These are phyloP conservation scores for Neoarius graeffei DNA, from an alignment of 2,113 vertebrate genomes.

Conservation along the genomic window DNA sequence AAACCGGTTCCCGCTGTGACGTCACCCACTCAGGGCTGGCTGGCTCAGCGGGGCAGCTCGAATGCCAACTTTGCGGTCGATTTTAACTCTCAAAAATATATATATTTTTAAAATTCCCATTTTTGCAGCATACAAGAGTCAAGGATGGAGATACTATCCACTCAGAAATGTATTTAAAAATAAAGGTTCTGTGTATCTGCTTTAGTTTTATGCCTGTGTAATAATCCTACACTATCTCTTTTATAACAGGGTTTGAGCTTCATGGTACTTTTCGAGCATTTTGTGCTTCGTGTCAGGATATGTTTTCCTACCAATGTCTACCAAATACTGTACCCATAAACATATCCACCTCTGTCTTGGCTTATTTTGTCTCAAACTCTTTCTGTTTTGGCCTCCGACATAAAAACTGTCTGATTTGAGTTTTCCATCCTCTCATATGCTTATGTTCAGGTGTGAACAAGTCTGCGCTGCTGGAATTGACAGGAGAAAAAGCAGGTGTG, in stretches of 20 bases:
- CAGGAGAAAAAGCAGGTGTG: constrained; percentile 20
- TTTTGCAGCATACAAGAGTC: no score
- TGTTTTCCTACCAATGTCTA: neutral
- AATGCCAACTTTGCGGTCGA: no score
- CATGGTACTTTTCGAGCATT: neutral
- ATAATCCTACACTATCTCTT: neutral
- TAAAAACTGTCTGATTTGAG: neutral
- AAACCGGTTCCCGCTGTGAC: no score
- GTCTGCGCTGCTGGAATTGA: neutral
- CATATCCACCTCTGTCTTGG: neutral
- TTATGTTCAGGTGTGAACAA: neutral
- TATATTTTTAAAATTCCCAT: no score
- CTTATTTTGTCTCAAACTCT: neutral
- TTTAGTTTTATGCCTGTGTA: neutral
- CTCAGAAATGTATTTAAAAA: no score
- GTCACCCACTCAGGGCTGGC: no score
- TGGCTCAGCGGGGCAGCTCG: no score
- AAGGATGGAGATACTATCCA: no score
- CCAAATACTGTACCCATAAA: neutral
- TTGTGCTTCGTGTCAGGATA: neutral
- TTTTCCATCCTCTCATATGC: neutral
- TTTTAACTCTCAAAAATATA: no score
- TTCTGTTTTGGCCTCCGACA: neutral
- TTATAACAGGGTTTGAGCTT: neutral
- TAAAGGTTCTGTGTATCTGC: no score